Base-by-base conservation (phyloP, 1,140 invertebrate species). In the Andricus grossulariae region DNA sequence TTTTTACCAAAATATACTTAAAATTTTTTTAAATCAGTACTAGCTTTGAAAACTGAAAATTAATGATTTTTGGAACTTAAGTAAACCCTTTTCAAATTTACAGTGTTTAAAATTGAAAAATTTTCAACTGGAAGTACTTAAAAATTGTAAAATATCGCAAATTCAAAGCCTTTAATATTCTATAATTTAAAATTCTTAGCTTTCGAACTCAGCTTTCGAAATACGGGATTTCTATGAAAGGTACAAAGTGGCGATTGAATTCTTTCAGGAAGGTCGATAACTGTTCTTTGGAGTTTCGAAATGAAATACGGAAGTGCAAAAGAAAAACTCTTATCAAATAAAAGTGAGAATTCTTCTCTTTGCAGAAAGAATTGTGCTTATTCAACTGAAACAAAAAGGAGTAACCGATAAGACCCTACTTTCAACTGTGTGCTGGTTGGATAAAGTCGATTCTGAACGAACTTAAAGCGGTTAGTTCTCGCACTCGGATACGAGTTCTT, bases 381-480 rank as follows among this genome's bases (percentile, higher is more conserved):
- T 66, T 66, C 25, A n/a, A 39, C 60, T 66, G 60, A 66, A 66
- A 39, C 60, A 66, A 66, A 66, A 66, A 66, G 60, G 25, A 66
- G 60, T 66, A 66, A 66, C 60, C 60, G 60, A 66, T 39, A 66
- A 66, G 25, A 66, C 60, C 15, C 60, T 32, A 66, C 60, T 66
- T 66, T 66, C 60, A 39, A 66, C 60, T 66, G 39, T 39, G 32
- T 66, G 60, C 60, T 66, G 60, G 25, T 66, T 39, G 1, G 60
- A 25, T 66, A 39, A 66, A 66, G 25, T 66, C 57, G 57, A 66
- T 66, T 66, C 57, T 66, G 57, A 39, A 66, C 21, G 55, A 57
- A 66, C 57, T 39, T 66, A 66, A 39, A 39, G 60, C 60, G 32
- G 13, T 66, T 66, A 45, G 57, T 25, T 57, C 19, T 57, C 55